phyloP scores from a whole-genome alignment of 2,113 vertebrate species.

The Phyllostomus discolor region DNA sequence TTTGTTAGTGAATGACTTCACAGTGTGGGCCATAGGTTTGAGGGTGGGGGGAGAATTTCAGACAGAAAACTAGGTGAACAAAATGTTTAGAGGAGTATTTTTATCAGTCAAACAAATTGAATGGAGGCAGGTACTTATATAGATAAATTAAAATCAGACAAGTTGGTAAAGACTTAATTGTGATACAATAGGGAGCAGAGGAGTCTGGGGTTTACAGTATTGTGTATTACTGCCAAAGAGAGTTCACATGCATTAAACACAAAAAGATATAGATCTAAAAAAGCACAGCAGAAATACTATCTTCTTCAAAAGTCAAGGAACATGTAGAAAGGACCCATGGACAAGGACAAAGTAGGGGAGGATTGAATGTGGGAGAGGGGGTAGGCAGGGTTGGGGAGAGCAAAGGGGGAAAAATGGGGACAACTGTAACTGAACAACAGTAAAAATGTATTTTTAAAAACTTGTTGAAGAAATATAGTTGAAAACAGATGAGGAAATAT shows the following conservation, averaged over 20 bases:
- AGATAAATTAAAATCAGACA: background rate
- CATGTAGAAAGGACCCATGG: too few species aligned
- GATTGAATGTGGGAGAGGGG: too few species aligned
- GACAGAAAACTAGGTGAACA: background rate
- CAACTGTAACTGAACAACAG: too few species aligned
- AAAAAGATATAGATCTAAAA: background rate
- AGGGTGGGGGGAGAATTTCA: background rate
- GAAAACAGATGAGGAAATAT: background rate
- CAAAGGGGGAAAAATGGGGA: too few species aligned
- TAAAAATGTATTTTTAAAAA: background rate
- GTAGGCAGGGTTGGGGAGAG: too few species aligned
- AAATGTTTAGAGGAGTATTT: background rate
- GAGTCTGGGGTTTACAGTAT: rapidly evolving
- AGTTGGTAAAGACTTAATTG: background rate
- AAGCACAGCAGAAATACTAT: background rate
- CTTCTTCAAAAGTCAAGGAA: background rate
- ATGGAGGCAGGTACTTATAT: background rate
- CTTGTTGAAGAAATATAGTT: background rate
- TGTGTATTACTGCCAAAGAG: background rate
- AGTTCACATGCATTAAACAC: background rate
- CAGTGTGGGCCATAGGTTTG: background rate
- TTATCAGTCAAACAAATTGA: background rate
- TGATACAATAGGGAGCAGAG: background rate
- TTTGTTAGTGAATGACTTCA: background rate
- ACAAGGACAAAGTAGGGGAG: too few species aligned